Evolutionary conservation across 2,797 vertebrate genomes (phyloP).

Genomic region (Falco berigora): DNA sequence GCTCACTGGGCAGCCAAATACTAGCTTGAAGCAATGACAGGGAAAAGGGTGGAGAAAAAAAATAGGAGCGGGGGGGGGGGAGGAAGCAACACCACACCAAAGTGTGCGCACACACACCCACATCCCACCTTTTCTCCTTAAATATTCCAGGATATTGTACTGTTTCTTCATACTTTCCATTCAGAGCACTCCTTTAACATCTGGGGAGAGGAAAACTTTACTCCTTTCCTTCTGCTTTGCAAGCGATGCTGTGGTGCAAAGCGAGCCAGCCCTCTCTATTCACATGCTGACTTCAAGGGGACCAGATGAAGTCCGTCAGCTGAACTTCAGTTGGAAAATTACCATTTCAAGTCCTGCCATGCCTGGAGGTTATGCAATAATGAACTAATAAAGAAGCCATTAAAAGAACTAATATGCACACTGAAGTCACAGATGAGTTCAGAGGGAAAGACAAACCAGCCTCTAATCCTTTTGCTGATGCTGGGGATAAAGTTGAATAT

Average conservation of each 20-base stretch:
- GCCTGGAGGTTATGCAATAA: constrained; percentile 42
- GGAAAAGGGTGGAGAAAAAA: background rate
- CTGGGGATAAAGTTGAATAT: constrained; percentile 11
- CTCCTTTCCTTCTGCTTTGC: background rate
- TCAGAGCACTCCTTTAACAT: background rate
- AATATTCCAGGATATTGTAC: background rate
- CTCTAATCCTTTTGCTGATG: constrained; percentile 20
- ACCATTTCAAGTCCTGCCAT: constrained; percentile 7
- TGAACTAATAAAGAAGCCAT: constrained; percentile 41
- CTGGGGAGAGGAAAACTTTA: background rate
- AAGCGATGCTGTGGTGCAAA: background rate
- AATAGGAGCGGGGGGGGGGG: too few species aligned
- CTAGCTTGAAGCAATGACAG: background rate
- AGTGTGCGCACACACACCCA: background rate
- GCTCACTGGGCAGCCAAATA: constrained; percentile 35
- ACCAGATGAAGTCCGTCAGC: constrained; percentile 14
- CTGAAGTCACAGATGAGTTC: constrained; percentile 22
- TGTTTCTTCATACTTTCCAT: background rate
- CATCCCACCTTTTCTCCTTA: background rate
- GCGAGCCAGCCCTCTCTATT: background rate
- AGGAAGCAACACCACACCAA: background rate
- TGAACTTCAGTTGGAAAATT: constrained; percentile 49
- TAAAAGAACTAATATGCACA: constrained; percentile 33
- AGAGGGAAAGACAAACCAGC: constrained; percentile 22
- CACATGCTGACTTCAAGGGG: background rate